These are phyloP conservation scores for Fistularia commersonii DNA, from an alignment of 2,797 vertebrate genomes.

Conservation along the genomic window DNA sequence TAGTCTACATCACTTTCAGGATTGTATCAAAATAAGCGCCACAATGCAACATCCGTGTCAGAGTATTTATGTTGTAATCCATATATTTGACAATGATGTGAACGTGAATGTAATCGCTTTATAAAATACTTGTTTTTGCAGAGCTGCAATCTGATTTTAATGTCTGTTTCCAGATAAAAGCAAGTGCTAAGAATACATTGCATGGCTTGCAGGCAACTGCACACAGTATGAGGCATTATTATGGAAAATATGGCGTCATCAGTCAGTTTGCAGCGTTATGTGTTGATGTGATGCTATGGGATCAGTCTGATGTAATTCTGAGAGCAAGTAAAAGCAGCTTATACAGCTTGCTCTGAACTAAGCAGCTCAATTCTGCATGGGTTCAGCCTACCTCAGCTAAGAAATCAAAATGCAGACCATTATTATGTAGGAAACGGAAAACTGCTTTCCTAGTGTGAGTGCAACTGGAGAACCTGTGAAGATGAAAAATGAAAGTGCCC, in stretches of 20 bases:
- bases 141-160: conserved; percentile 2
- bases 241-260: conserved; percentile 10
- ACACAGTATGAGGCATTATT: background rate
- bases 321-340: conserved; percentile 6
- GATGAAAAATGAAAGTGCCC: conserved; percentile 63
- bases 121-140: conserved; percentile 10
- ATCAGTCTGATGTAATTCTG: conserved; percentile 17
- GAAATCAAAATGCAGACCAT: conserved; percentile 42
- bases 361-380: conserved; percentile 22
- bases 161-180: background rate
- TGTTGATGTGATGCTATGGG: conserved; percentile 21
- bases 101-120: conserved; percentile 9
- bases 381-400: conserved; percentile 26
- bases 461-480: conserved; percentile 40
- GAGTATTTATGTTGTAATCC: too few species aligned
- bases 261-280: conserved; percentile 11
- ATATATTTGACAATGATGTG: conserved; percentile 31
- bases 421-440: conserved; percentile 47
- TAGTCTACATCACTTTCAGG: too few species aligned
- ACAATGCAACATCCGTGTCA: too few species aligned
- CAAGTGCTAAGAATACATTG: background rate
- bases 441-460: conserved; percentile 63
- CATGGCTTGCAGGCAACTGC: background rate
- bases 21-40: too few species aligned
- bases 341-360: conserved; percentile 12